Base-by-base conservation (phyloP, 2,888 invertebrate genomes). In the Mimas tiliae region DNA sequence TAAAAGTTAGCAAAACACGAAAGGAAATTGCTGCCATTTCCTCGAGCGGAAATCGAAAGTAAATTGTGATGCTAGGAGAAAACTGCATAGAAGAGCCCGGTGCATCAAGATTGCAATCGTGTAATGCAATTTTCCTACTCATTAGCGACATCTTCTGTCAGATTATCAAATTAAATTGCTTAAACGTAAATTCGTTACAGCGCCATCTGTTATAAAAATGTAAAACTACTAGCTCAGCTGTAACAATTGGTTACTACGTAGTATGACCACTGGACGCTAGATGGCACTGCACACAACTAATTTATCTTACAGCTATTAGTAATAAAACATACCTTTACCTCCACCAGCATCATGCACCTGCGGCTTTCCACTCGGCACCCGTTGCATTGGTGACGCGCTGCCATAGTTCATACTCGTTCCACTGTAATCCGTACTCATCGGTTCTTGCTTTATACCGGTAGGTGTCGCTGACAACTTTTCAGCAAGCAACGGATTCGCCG, bases 401-500 rank as follows among this genome's bases (percentile, higher is more conserved):
- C 94, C 94, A 72, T 94, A 94, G 85, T 91, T 93, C 91, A 94
- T 92, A 83, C 90, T 88, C 77, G 90, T 83, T 65, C 93, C 93
- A 78, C 86, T 91, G 80, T 94, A 94, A 75, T 94, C 94, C 70
- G 90, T 88, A 70, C 92, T 93, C 71, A 91, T 84, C 11, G 94
- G 94, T 78, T 94, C 93, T 71, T 94, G 93, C 90, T 94, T 93
- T 89, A 95, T 90, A 84, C 94, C 89, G 89, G 94, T 92, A 89
- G 94, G 95, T 94, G 97, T 96, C 87, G 98, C 97, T 81, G 98
- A 95, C 73, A 95, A 88, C 85, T 96, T 96, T 94, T 98, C 98
- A 75, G 98, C 98, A 70, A 98, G 94, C 73, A 98, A 89, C 16
- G 98, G 98, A 89, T 98, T 98, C 62, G 97, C 96, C 12, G 97